Conservation (phyloP, 2,797 vertebrate genomes). For the Typhlichthys eigenmanni region DNA sequence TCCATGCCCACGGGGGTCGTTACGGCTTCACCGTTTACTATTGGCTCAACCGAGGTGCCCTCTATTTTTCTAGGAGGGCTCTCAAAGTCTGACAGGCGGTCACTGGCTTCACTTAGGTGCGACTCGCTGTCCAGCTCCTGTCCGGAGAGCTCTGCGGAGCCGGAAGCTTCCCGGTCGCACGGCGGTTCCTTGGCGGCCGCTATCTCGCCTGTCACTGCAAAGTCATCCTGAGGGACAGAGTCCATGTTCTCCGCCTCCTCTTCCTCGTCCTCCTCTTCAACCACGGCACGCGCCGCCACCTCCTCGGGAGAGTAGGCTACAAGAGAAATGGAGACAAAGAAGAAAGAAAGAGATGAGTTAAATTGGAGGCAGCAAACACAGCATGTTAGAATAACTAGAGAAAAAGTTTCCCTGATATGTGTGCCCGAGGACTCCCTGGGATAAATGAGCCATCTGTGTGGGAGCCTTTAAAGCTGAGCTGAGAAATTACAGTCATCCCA, state of each 20-base stretch:
- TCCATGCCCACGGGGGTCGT: conserved; percentile 81
- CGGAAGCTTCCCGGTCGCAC: conserved; percentile 86
- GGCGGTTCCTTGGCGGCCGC: conserved; percentile 79
- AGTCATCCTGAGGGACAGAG: conserved; percentile 66
- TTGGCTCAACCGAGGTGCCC: conserved; percentile 76
- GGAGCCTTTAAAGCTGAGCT: conserved; percentile 81
- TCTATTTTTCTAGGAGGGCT: conserved; percentile 87
- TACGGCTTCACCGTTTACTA: conserved; percentile 62
- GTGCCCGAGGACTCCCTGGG: conserved; percentile 79
- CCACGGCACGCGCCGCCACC: conserved; percentile 76
- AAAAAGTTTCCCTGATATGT: conserved; percentile 79
- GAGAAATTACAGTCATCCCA: conserved; percentile 81
- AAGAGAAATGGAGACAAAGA: conserved; percentile 67
- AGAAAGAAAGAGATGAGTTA: conserved; percentile 70
- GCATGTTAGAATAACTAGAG: conserved; percentile 77
- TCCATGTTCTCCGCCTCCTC: conserved; percentile 76
- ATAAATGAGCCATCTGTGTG: conserved; percentile 82
- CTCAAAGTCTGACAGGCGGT: conserved; percentile 90
- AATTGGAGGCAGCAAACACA: conserved; percentile 70
- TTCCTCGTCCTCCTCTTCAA: conserved; percentile 82
- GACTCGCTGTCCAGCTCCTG: conserved; percentile 96
- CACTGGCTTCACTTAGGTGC: conserved; percentile 91
- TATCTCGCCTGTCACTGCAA: conserved; percentile 77
- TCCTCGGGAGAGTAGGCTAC: conserved; percentile 94
- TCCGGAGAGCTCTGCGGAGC: conserved; percentile 85